These are phyloP conservation scores for Himalopsyche japonica DNA, from an alignment of 2,888 invertebrate genomes.

Conservation along the genomic window DNA sequence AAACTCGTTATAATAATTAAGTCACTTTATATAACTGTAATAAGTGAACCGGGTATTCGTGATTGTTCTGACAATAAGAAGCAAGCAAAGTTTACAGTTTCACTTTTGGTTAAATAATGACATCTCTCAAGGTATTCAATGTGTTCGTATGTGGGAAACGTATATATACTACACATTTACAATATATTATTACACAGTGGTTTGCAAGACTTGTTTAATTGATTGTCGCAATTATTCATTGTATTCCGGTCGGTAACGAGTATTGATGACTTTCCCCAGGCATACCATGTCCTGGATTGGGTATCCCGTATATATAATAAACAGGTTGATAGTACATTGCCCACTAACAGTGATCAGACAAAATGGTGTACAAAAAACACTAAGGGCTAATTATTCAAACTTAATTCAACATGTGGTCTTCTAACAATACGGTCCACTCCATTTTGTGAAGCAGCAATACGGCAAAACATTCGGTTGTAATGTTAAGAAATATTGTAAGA, in stretches of 20 bases:
- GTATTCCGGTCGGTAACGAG: slow-evolving; percentile 21
- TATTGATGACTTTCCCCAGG: slow-evolving; percentile 24
- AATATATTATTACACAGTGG: not conserved
- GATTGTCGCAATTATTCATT: slow-evolving; percentile 27
- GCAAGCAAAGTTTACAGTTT: not conserved
- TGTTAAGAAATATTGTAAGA: no score
- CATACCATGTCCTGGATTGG: not conserved
- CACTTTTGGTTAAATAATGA: slow-evolving; percentile 1
- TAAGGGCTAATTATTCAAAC: no score
- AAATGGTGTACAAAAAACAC: no score
- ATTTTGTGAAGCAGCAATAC: no score
- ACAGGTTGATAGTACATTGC: not conserved
- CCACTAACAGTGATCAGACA: no score
- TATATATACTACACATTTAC: not conserved
- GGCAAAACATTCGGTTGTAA: no score
- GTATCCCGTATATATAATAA: not conserved
- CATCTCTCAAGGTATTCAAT: not conserved
- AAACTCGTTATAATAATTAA: not conserved
- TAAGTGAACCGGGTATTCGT: not conserved
- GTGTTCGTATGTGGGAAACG: no score
- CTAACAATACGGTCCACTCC: no score
- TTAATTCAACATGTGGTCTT: no score
- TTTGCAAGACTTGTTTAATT: not conserved
- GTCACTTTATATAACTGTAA: not conserved
- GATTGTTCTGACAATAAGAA: not conserved